Base-by-base conservation (phyloP, 2,888 invertebrate genomes). In the Gymnoscelis rufifasciata region DNA sequence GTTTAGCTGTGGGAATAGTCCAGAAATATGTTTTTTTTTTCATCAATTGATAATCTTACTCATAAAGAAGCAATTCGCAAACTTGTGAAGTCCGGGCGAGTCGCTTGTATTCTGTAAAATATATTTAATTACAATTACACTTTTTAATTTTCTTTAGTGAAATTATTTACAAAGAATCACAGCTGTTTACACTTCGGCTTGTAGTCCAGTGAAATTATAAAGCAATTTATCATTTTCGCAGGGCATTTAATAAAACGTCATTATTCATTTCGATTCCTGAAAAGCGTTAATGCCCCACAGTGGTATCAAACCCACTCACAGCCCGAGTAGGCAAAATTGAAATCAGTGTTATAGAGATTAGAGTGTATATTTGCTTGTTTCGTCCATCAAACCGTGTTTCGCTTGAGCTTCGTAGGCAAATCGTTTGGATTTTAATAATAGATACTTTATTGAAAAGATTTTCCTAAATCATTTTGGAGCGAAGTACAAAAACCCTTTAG, bases 211-310 rank as follows among this genome's bases (percentile, higher is more conserved):
- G 67, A 70, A 77, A 79, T 79, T 77, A 75, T 68, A 68, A 68
- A 64, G 68, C 67, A 70, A 81, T 80, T 76, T 69, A 71, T 81
- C 79, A 79, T 66, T 71, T 70, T 64, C 62, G 59, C 61, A 59
- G 64, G 66, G 62, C 59, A 72, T 72, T 78, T 58, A 59, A 55
- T 51, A 62, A 68, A 71, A 76, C 60, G 68, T 73, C 78, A 73
- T 79, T 67, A 80, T 70, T 78, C 75, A 78, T 79, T 73, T 66
- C 57, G 52, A 66, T 65, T 70, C 63, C 56, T 64, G 62, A 62
- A 71, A 66, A 64, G 60, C 62, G 59, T 60, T 58, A 67, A 72
- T 71, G 64, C 62, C 48, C 62, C 54, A 44, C 64, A 72, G 55
- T 50, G 53, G 51, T 62, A 65, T 62, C 59, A 59, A 56, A 59